Base-by-base conservation (phyloP, 2,888 invertebrate species). In the Coenonympha glycerion region DNA sequence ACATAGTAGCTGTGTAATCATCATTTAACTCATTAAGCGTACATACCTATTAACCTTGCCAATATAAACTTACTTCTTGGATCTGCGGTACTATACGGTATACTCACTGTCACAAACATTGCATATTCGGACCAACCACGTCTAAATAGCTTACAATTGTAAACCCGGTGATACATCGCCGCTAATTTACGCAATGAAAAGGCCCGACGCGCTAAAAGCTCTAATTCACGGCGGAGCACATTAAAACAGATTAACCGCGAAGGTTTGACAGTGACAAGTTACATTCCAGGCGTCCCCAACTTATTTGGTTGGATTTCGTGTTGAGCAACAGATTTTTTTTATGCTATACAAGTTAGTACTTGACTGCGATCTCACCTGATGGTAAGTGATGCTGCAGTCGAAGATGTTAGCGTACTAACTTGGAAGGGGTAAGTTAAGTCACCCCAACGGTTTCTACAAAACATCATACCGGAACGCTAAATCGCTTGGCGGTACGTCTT, bases 231-330 rank as follows among this genome's bases (percentile, higher is more conserved):
- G 37, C 28, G 53, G 26, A 33, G 46, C 55, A 56, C 53, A 51
- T 53, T 53, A 51, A 53, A 56, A 51, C 52, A 56, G 57, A 58
- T 60, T 57, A 58, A 57, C 55, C 49, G 53, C 49, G 37, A 44
- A 50, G 54, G 45, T 49, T 50, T 52, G 59, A 60, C 60, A 52
- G 50, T 50, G 56, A 57, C 51, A 59, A 50, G 54, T 55, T 52
- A 44, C 52, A 55, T 46, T 49, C 50, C 24, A 21, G 21, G 31
- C 37, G 49, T 53, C 49, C 42, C 48, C 33, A 37, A 52, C 49
- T 47, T 52, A 53, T 57, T 53, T 56, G 49, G 52, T 21, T 44
- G 22, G 44, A 31, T 40, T 24, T 37, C 34, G 37, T 30, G 34
- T 44, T 53, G 44, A 34, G 48, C 42, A 46, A 42, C 36, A 19